These are phyloP conservation scores for Boleophthalmus pectinirostris DNA, from an alignment of 2,113 vertebrate genomes.

Conservation along the genomic window DNA sequence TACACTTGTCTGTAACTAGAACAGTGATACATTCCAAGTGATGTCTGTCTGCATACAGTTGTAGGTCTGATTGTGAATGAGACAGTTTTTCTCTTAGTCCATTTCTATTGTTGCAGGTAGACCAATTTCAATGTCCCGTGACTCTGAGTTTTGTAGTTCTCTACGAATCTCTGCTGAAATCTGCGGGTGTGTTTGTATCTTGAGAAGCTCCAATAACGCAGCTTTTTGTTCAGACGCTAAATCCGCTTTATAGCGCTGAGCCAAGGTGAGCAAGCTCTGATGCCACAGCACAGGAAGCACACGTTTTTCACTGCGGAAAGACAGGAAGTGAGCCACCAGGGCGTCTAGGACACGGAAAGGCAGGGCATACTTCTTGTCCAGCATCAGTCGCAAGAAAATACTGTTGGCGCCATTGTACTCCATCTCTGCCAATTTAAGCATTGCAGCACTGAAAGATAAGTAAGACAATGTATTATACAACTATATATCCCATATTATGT, in stretches of 20 bases:
- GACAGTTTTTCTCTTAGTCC: constrained; percentile 57
- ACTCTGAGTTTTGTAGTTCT: constrained; percentile 85
- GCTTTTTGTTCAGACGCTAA: constrained; percentile 90
- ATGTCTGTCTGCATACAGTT: not conserved
- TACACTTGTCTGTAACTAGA: not conserved
- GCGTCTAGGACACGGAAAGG: constrained; percentile 97
- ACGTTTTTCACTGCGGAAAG: constrained; percentile 85
- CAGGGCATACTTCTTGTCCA: constrained; percentile 97
- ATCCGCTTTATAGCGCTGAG: constrained; percentile 96
- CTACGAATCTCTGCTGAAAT: constrained; percentile 87
- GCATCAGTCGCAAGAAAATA: constrained; percentile 92
- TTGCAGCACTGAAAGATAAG: constrained; percentile 81
- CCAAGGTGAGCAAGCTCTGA: constrained; percentile 90
- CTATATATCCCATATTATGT: constrained; percentile 8
- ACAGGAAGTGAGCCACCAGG: constrained; percentile 94
- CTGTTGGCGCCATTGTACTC: constrained; percentile 96
- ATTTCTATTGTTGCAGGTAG: constrained; percentile 70
- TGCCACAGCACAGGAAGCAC: constrained; percentile 95
- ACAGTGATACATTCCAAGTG: not conserved
- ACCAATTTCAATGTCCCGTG: constrained; percentile 84
- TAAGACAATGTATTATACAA: constrained; percentile 12
- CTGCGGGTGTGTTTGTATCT: constrained; percentile 84
- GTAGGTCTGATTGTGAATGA: not conserved
- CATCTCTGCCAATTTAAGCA: constrained; percentile 97
- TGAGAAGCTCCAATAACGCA: constrained; percentile 88